phyloP scores from a whole-genome alignment of 2,888 invertebrate species.

The Caenorhabditis zanzibari region DNA sequence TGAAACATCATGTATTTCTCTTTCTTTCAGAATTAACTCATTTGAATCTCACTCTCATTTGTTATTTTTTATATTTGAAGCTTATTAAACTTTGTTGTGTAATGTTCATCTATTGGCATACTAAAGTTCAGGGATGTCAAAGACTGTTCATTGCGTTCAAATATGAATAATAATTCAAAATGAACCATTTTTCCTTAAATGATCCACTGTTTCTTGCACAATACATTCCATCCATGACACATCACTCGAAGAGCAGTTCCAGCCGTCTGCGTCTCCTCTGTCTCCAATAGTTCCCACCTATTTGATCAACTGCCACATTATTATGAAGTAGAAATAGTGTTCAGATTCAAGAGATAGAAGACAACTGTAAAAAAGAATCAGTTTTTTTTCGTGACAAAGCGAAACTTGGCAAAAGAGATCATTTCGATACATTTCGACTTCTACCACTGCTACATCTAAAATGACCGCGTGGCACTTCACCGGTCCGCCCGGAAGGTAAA shows the following conservation, averaged over 20 bases:
- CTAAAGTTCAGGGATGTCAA: not conserved
- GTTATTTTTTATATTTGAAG: not conserved
- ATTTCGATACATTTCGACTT: conserved; percentile 3
- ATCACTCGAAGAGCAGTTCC: conserved; percentile 38
- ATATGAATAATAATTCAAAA: conserved; percentile 26
- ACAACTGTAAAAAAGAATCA: not conserved
- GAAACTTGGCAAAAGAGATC: not conserved
- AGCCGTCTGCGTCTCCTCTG: conserved; percentile 42
- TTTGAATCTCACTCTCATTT: conserved; percentile 2
- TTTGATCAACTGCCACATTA: conserved; percentile 41
- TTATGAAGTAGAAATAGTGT: conserved; percentile 22
- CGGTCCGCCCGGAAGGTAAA: conserved; percentile 74
- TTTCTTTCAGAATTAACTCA: conserved; percentile 6
- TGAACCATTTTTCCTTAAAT: conserved; percentile 20
- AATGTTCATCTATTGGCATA: conserved; percentile 15
- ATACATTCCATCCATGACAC: conserved; percentile 15
- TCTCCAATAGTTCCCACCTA: conserved; percentile 33
- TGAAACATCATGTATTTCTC: conserved; percentile 12
- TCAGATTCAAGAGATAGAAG: conserved; percentile 11
- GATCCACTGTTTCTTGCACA: not conserved
- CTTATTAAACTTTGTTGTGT: not conserved
- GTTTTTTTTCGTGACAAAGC: not conserved
- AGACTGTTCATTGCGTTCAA: conserved; percentile 16
- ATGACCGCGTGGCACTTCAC: conserved; percentile 73
- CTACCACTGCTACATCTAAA: not conserved